Evolutionary conservation across 2,888 invertebrate species (phyloP), one percentile per base, ranked within the genome.

Genomic region (Ochropacha duplaris): DNA sequence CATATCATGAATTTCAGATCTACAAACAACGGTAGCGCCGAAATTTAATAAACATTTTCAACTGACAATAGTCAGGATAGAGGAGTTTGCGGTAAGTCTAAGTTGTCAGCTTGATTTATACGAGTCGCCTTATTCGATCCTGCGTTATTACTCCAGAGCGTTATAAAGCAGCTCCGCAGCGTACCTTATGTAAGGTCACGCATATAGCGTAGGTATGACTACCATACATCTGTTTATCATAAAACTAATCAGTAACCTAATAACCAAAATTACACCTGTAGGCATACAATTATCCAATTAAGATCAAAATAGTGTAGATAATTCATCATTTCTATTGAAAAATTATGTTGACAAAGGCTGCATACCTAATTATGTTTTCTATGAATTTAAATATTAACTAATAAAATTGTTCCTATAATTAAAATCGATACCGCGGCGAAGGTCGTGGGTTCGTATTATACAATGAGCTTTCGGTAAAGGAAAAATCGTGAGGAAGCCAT

Each of bases 61-160:
- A 59, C 63, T 57, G 64, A 68, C 61, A 69, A 69, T 36, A 54
- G 64, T 54, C 60, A 64, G 64, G 60, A 71, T 66, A 67, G 58
- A 65, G 61, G 64, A 62, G 66, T 63, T 61, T 74, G 76, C 61
- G 69, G 72, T 72, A 69, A 74, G 68, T 64, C 70, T 57, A 60
- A 64, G 64, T 69, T 63, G 73, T 65, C 78, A 73, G 66, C 68
- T 71, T 78, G 78, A 82, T 82, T 81, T 81, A 82, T 79, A 69
- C 70, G 71, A 70, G 65, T 61, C 63, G 58, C 68, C 75, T 72
- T 74, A 74, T 77, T 76, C 76, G 71, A 79, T 79, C 68, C 69
- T 58, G 62, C 58, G 70, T 72, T 73, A 73, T 74, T 74, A 71
- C 75, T 64, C 63, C 60, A 59, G 54, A 44, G 44, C 64, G 69